phyloP scores from a whole-genome alignment of 2,797 vertebrate species.

The Silurus lanzhouensis region DNA sequence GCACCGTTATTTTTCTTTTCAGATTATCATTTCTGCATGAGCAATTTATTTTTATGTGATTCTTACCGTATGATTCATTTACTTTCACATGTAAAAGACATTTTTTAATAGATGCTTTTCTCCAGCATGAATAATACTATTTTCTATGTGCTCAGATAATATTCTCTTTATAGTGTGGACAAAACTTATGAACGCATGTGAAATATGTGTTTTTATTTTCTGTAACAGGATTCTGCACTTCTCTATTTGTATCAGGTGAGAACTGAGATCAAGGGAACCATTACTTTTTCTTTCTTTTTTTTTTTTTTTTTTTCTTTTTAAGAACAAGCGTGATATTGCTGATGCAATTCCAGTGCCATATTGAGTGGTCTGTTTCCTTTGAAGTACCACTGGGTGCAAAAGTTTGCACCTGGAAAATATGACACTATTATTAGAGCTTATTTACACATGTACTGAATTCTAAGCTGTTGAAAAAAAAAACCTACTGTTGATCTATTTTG shows the following conservation, averaged over 20 bases:
- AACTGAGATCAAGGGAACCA: neutral
- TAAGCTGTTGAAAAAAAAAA: neutral
- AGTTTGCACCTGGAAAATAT: neutral
- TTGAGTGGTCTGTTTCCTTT: neutral
- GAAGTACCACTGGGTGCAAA: slow-evolving; percentile 1
- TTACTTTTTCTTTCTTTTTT: no score
- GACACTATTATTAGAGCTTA: neutral
- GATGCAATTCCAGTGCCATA: neutral
- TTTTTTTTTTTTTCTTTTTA: neutral
- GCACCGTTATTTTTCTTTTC: neutral
- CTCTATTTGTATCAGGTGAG: neutral
- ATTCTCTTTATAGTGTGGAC: neutral
- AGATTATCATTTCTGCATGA: neutral
- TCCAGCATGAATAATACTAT: neutral
- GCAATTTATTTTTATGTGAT: neutral
- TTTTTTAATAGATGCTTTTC: neutral
- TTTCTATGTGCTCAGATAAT: neutral
- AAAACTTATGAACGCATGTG: neutral
- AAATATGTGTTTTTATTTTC: neutral
- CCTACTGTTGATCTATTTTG: neutral
- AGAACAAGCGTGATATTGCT: neutral
- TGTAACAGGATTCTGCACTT: neutral
- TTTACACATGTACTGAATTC: neutral
- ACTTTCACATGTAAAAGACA: neutral
- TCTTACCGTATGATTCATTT: neutral